Evolutionary conservation across 2,113 vertebrate genomes (phyloP), one percentile per base, ranked within the genome.

Genomic region (Microcebus murinus): DNA sequence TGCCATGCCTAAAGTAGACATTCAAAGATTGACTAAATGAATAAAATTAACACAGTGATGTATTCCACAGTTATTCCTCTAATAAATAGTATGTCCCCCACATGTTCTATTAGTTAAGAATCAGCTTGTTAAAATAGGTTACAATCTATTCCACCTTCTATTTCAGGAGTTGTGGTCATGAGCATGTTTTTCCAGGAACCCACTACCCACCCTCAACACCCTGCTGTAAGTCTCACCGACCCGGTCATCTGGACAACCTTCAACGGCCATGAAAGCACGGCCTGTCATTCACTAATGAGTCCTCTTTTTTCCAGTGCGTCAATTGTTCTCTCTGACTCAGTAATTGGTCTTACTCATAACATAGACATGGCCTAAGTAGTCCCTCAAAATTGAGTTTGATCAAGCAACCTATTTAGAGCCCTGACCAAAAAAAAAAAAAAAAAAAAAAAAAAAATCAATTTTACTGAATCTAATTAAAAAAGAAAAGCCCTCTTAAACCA

Each of bases 231-330:
- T 21, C 18, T 67, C 39, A n/a, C 42, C 0, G 36, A 1, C 5
- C 21, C 25, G n/a, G 27, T 31, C 12, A 39, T 15, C 50, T 73
- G 90, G 20, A n/a, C 9, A 8, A 0, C 27, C 50, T 27, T 15
- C 27, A 9, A 1, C 59, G 31, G 3, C 18, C 4, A 0, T 27
- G 2, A 31, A 67, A 61, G 23, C 50, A 12, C 13, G n/a, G 2
- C 7, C 39, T 20, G 10, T 34, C 3, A 31, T 27, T 70, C 73
- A 23, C 21, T 52, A 71, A 83, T 83, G 83, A 91, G 7, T 82
- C 73, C 4, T 36, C 31, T 48, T 39, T 48, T 42, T 11, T 31
- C 50, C 36, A 23, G 34, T 15, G n/a, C 7, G 23, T 42, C 52
- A 23, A 12, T 65, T 86, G 55, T 45, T 87, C 59, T 4, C 20